phyloP scores from a whole-genome alignment of 2,888 invertebrate genomes.

The Lycophotia porphyrea region DNA sequence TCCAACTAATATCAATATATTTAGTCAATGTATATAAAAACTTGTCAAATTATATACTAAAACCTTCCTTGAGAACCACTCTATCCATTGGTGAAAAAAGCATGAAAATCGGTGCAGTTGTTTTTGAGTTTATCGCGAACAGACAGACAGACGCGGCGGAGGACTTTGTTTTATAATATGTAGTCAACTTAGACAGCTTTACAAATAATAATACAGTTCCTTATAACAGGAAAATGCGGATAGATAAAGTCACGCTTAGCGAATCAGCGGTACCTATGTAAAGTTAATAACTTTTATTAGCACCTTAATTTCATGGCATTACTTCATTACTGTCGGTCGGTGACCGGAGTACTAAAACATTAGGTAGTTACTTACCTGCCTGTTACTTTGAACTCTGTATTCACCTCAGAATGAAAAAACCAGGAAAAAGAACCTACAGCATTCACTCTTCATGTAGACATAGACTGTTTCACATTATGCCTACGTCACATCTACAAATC shows the following conservation, averaged over 20 bases:
- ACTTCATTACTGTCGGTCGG: conserved; percentile 5
- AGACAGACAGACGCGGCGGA: too few species aligned
- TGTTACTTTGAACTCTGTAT: background rate
- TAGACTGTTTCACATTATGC: background rate
- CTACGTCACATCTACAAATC: conserved; percentile 4
- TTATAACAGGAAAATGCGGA: background rate
- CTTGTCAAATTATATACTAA: too few species aligned
- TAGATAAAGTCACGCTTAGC: conserved; percentile 5
- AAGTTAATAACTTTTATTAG: conserved; percentile 6
- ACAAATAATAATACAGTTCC: background rate
- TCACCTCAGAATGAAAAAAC: too few species aligned
- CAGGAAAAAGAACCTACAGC: too few species aligned
- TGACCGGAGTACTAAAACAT: conserved; percentile 4
- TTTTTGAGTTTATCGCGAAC: too few species aligned
- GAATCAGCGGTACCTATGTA: conserved; percentile 9
- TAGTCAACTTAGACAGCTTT: background rate
- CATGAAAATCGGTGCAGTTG: too few species aligned
- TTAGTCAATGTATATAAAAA: too few species aligned
- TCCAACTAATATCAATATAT: too few species aligned
- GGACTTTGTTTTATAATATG: too few species aligned
- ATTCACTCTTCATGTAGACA: background rate
- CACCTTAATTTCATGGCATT: conserved; percentile 8
- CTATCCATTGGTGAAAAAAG: too few species aligned
- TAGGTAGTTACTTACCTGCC: background rate
- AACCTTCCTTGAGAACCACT: too few species aligned